Percentiles rank a stretch among this genome's conserved stretches.
phyloP scores from a whole-genome alignment of 2,888 invertebrate genomes.

The Protula sp. region DNA sequence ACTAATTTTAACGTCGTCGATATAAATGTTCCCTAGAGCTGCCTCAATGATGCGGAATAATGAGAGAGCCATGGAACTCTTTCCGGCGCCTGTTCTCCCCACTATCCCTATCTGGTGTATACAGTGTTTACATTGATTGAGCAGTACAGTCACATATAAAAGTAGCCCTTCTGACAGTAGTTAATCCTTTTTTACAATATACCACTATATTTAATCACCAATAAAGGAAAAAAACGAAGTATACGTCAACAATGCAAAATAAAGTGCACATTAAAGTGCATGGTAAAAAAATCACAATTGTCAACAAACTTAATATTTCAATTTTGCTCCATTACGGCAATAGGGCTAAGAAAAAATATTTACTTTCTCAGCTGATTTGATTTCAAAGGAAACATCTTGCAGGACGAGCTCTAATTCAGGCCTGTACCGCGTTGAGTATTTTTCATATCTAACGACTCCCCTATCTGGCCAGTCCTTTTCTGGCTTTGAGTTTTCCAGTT shows the following conservation, averaged over 20 bases:
- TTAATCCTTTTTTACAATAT: no score
- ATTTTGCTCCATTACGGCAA: no score
- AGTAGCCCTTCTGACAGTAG: no score
- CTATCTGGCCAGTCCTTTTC: background rate
- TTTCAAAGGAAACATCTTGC: background rate
- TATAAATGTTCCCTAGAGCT: constrained; percentile 8
- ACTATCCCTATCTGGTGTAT: constrained; percentile 17
- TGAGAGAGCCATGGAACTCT: constrained; percentile 18
- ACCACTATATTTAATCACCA: no score
- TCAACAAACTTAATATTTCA: no score
- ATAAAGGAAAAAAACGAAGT: no score
- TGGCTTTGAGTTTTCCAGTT: background rate
- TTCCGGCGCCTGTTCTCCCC: constrained; percentile 21
- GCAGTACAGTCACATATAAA: no score
- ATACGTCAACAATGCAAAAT: no score
- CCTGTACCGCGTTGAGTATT: background rate
- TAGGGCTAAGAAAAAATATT: no score
- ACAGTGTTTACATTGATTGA: no score
- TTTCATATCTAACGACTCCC: background rate
- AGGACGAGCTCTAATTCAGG: background rate
- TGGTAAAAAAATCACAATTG: no score
- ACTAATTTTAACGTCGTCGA: constrained; percentile 11
- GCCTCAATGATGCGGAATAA: constrained; percentile 21
- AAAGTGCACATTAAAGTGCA: background rate
- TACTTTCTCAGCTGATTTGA: background rate